Evolutionary conservation across 2,113 vertebrate species (phyloP), one percentile per base, ranked within the genome.

Genomic region (Chrysemys picta): DNA sequence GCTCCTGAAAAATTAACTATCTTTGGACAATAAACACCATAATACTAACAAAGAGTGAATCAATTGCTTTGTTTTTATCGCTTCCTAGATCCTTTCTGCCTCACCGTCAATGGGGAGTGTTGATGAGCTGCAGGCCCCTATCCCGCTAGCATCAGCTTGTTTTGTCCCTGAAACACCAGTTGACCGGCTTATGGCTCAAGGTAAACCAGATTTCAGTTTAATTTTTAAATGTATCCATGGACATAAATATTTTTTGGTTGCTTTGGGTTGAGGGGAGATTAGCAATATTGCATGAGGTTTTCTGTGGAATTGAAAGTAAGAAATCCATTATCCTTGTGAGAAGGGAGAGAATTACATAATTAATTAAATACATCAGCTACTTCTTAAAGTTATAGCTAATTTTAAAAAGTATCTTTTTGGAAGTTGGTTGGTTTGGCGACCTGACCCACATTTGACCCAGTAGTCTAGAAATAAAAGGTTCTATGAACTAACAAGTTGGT

Each of bases 141-240:
- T 92, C 42, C 93, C 91, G 12, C 94, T 94, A 9, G 90, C 97
- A 31, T 96, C 91, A 4, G 8, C 91, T 31, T 80, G 47, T 94
- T 94, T 98, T 80, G 80, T 96, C 49, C 97, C 98, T 3, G 98
- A 99, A 56, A 80, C 98, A 17, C 93, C 97, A 9, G 97, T 83
- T 38, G 98, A 98, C 96, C 98, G 99, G 82, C 98, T 99, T 75
- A 97, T 87, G 22, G 98, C 98, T 93, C 99, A 99, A 99, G 99
- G 99, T 99, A 97, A 87, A 29, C 49, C 78, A 56, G 10, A n/a
- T n/a, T 59, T 56, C 52, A 38, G 19, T 52, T 47, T 21, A n/a
- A 25, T 75, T 82, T 62, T n/a, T 53, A 27, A 24, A 29, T 2
- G 2, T 69, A 53, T 6, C 75, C 31, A 62, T 62, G 12, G 57